Percentiles rank a stretch among this genome's conserved stretches.
Conservation (phyloP, 1,140 invertebrate species). For the Archivesica marissinica region DNA sequence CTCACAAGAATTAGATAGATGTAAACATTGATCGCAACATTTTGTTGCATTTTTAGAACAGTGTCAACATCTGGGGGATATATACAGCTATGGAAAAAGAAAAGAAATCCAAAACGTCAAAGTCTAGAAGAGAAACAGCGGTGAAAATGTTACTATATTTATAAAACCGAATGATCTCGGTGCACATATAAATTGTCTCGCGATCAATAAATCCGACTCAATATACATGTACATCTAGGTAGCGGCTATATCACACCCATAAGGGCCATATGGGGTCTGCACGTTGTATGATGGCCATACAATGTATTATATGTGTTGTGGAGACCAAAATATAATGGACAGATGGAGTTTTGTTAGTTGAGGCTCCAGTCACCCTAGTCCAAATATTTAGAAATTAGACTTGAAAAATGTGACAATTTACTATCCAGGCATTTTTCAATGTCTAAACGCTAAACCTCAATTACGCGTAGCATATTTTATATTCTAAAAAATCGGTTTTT, state of each 20-base stretch:
- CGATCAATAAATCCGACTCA: background rate
- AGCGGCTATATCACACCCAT: background rate
- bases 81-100: background rate
- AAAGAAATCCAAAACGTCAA: slow-evolving; percentile 44
- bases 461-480: no score
- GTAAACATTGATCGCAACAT: no score
- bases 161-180: background rate
- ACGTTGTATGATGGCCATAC: background rate
- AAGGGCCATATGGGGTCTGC: background rate
- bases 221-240: background rate
- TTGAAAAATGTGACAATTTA: no score
- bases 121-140: slow-evolving; percentile 56
- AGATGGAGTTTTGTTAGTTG: no score
- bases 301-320: background rate
- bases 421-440: no score
- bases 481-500: no score
- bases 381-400: no score
- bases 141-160: background rate
- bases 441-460: no score
- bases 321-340: background rate
- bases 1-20: no score
- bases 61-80: background rate
- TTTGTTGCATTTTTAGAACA: no score
- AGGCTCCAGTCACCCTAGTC: no score
- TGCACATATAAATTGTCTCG: background rate